Evolutionary conservation across 1,140 invertebrate species (phyloP), one percentile per base, ranked within the genome.

Genomic region (Pemphigus obesinymphae): DNA sequence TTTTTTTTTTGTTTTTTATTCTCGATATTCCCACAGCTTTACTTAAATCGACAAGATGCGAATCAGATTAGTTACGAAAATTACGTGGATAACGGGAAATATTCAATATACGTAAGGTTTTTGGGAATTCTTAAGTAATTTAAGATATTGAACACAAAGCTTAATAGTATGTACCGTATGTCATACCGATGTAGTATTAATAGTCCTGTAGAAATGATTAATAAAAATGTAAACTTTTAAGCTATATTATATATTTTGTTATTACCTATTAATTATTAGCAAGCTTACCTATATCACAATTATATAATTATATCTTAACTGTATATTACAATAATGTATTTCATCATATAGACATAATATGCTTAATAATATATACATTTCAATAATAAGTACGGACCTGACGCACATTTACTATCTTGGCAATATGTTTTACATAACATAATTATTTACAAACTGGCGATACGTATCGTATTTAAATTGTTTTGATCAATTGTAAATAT

Each of bases 21-120:
- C 40, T 70, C 40, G 0, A 70, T 45, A 34, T 75, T 75, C 45
- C 26, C 29, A 75, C 72, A 75, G 17, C 72, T 29, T 50, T 55
- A 37, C 31, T 75, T 75, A 75, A 75, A 75, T 55, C 72, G 72
- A 31, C 45, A 75, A 55, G 72, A 75, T n/a, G 72, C 72, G 17
- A 75, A 75, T 23, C 72, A 75, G 15, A 75, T 75, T 75, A 75
- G 72, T 55, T 75, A 75, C 48, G 45, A 75, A 40, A 75, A 26
- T 75, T 75, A 75, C 29, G 45, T 53, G 45, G 45, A 75, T 75
- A 75, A 40, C 48, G 72, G 37, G 15, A 75, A 50, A 26, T 53
- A 13, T 34, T 53, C 72, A 53, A 34, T 55, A 75, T 75, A 55
- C 50, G 72, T 75, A 75, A 75, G 72, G 37, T 34, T 45, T 70